Conservation (phyloP, 2,888 invertebrate species). For the Endotricha flammealis region DNA sequence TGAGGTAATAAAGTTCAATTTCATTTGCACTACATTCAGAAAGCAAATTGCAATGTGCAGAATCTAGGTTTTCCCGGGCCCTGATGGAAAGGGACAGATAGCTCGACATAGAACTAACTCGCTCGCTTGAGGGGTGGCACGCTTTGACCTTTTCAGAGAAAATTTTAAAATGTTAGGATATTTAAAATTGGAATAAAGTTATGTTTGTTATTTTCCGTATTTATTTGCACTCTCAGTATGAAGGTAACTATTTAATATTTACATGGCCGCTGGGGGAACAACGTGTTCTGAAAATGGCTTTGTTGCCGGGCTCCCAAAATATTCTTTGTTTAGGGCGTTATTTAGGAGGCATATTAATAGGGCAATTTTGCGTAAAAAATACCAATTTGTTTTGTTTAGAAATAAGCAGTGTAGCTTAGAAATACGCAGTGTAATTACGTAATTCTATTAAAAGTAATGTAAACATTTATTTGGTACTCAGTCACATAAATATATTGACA, state of each 20-base stretch:
- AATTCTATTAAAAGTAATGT: too few species aligned
- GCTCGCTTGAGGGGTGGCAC: conserved; percentile 29
- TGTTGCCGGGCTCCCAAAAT: too few species aligned
- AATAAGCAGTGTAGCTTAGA: too few species aligned
- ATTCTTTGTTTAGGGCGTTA: too few species aligned
- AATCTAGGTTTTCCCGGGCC: conserved; percentile 62
- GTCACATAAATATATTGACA: too few species aligned
- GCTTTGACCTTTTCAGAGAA: conserved; percentile 24
- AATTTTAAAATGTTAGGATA: conserved; percentile 16
- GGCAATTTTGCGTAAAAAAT: too few species aligned
- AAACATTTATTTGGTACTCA: too few species aligned
- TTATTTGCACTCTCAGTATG: neutral
- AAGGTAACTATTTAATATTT: neutral
- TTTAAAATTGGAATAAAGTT: conserved; percentile 1
- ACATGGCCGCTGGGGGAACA: neutral
- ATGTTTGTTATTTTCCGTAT: conserved; percentile 1
- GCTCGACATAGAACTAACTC: conserved; percentile 30
- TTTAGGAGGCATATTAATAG: too few species aligned
- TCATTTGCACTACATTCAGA: conserved; percentile 27
- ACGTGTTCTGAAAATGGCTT: too few species aligned
- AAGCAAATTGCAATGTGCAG: conserved; percentile 36
- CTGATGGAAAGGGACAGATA: conserved; percentile 54
- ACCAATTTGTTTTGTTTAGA: too few species aligned
- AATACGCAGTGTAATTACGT: too few species aligned
- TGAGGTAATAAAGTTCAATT: conserved; percentile 35